Evolutionary conservation across 1,140 invertebrate genomes (phyloP), one percentile per base, ranked within the genome.

Genomic region (Drosophila sp.): DNA sequence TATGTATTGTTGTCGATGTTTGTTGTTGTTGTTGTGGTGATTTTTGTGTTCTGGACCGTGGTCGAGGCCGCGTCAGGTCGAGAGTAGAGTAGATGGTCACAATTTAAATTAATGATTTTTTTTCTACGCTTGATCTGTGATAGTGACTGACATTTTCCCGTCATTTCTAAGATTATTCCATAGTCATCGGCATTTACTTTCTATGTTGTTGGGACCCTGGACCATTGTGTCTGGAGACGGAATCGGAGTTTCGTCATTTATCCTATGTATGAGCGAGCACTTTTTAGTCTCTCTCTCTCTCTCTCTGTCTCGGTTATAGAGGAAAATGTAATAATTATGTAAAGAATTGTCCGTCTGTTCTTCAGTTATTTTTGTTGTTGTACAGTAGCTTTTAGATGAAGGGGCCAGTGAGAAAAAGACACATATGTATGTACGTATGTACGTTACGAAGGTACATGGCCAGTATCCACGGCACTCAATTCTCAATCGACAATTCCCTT

Each of bases 91-190:
- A 79, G 80, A 87, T 90, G 82, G 80, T 79, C 82, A 84, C 75
- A 91, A 82, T 90, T 81, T 86, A 80, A 90, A 84, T 87, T 91
- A 91, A 91, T 91, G 85, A 83, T 78, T 91, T 91, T 38, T 17
- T 91, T 87, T 85, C 72, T 77, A 86, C 84, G 89, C 89, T 80
- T 90, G 82, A 91, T 87, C 90, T 90, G 80, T 78, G 79, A 87
- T 87, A 89, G 84, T 87, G 83, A 87, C 83, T 87, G 76, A 87
- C 83, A 87, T 83, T 87, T 87, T 87, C 69, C 83, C 79, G 79
- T 83, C 83, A 86, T 87, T 83, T 87, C 70, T 72, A 61, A 79
- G 83, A 86, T 85, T 86, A 86, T 67, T 89, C 80, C 79, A 89
- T 74, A 89, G 83, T 87, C 83, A 87, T 87, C 79, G 72, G 76